These are phyloP conservation scores for Conus betulinus DNA, from an alignment of 1,140 invertebrate genomes.

Conservation along the genomic window DNA sequence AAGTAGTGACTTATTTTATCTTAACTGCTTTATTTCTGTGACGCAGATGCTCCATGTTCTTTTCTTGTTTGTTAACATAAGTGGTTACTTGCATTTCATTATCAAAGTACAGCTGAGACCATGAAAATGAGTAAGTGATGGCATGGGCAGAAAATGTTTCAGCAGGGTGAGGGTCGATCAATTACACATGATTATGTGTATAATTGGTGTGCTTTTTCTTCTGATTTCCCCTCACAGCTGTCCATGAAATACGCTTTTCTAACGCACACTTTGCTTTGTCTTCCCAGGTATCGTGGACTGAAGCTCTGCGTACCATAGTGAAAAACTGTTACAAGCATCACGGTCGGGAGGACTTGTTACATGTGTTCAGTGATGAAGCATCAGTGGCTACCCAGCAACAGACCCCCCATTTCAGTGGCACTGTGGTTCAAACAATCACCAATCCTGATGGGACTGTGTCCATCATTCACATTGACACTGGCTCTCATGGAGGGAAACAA, in stretches of 20 bases:
- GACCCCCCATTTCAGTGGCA: constrained; percentile 68
- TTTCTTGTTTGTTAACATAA: too few species aligned
- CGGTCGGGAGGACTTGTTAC: constrained; percentile 94
- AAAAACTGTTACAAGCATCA: constrained; percentile 99
- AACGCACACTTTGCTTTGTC: background rate
- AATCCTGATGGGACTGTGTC: constrained; percentile 98
- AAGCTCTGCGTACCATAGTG: constrained; percentile 97
- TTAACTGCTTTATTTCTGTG: too few species aligned
- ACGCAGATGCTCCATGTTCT: too few species aligned
- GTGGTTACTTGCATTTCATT: too few species aligned
- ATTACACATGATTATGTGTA: too few species aligned
- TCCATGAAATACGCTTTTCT: background rate
- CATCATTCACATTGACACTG: constrained; percentile 96
- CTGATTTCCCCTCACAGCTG: too few species aligned
- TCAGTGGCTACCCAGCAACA: constrained; percentile 39
- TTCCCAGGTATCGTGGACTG: constrained; percentile 96
- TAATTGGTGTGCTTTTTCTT: too few species aligned
- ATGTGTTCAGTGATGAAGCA: constrained; percentile 91
- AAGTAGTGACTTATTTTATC: too few species aligned
- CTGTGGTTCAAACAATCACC: constrained; percentile 96
- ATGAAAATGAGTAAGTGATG: too few species aligned
- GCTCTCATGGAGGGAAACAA: constrained; percentile 77
- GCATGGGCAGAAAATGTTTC: too few species aligned
- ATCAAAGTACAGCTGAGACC: too few species aligned
- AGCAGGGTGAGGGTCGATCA: too few species aligned